phyloP scores from a whole-genome alignment of 2,113 vertebrate species.

The Micronycteris hirsuta region DNA sequence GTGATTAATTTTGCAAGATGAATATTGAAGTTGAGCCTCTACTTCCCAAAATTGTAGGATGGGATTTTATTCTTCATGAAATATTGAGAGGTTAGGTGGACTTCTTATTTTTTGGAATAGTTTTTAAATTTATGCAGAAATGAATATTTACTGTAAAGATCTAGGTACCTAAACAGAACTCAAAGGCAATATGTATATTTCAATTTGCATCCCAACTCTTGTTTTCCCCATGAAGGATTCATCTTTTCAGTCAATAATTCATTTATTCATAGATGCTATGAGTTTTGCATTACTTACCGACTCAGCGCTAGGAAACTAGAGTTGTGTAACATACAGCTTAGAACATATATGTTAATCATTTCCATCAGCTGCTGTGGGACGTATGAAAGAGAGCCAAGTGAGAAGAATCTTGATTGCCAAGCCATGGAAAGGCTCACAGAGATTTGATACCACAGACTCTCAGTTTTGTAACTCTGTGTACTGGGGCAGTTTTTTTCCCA shows the following conservation, averaged over 20 bases:
- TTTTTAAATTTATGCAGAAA: neutral
- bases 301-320: neutral
- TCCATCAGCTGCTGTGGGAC: neutral
- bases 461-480: neutral
- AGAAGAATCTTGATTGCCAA: neutral
- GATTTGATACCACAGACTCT: neutral
- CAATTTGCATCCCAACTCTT: neutral
- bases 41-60: constrained; percentile 9
- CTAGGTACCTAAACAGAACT: neutral
- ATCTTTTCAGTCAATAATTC: neutral
- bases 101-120: neutral
- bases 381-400: neutral
- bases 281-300: neutral
- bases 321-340: neutral
- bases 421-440: neutral
- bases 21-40: neutral
- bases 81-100: neutral
- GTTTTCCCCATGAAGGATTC: neutral
- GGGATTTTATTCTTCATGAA: neutral
- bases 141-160: neutral
- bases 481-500: neutral
- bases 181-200: neutral
- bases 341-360: neutral
- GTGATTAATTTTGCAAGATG: neutral
- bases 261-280: neutral